Base-by-base conservation (phyloP, 1,140 invertebrate species). In the Drosophila ananassae region DNA sequence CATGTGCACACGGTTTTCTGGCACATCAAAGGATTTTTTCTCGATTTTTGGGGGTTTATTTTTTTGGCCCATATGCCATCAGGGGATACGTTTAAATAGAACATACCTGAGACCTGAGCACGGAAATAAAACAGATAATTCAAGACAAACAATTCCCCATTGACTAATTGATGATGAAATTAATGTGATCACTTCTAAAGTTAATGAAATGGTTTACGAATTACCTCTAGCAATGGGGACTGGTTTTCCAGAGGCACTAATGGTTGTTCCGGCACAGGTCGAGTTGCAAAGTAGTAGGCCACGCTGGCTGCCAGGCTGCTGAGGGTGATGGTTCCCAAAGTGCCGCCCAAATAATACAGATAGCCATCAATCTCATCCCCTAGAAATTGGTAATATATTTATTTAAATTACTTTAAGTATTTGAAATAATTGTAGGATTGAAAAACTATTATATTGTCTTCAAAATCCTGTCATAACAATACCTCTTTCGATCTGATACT, bases 231-330 rank as follows among this genome's bases (percentile, higher is more conserved):
- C 95, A 91, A 54, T 93, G 92, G 90, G 94, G 95, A 90, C 92
- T 97, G 96, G 90, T 94, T 94, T 84, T 96, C 93, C 56, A 96
- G 93, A 76, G 95, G 95, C 91, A 96, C 95, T 77, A 96, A 93
- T 37, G 96, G 96, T 91, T 94, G 95, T 92, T 96, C 94, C 48
- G 95, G 94, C 61, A 93, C 93, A 48, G 96, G 96, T 79, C 95
- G 93, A 46, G 95, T 95, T 74, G 94, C 95, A 79, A 95, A 94
- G 91, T 95, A 96, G 91, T 95, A 95, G 32, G 94, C 94, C 3
- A 95, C 94, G n/a, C 94, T 95, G 5, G 95, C 95, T 10, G 95
- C 95, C 41, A 96, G 94, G 52, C 95, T 95, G 9, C 95, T 95
- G 52, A 96, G 93, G 54, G 96, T 95, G 67, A 96, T 89, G 25